phyloP scores from a whole-genome alignment of 2,888 invertebrate species.

The Dolomedes plantarius region DNA sequence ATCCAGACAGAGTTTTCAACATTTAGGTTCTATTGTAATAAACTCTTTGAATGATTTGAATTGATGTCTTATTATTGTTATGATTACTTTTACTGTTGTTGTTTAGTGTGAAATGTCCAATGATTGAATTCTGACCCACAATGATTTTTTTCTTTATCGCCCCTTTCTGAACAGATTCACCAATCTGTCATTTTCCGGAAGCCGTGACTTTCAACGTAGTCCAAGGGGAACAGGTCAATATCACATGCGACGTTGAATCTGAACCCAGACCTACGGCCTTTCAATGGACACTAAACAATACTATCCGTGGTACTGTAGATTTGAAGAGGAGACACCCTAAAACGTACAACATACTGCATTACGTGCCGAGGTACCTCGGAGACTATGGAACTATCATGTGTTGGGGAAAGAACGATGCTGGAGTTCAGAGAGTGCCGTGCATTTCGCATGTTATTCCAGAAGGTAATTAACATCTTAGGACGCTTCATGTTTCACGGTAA shows the following conservation, averaged over 20 bases:
- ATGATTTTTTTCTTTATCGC: too few relatives aligned
- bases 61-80: too few relatives aligned
- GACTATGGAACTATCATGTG: slow-evolving; percentile 63
- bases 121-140: too few relatives aligned
- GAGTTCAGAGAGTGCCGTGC: slow-evolving; percentile 56
- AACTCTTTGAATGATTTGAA: too few relatives aligned
- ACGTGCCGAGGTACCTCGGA: slow-evolving; percentile 48
- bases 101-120: too few relatives aligned
- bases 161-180: slow-evolving; percentile 42
- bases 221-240: slow-evolving; percentile 53
- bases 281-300: slow-evolving; percentile 64
- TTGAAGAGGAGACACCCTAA: slow-evolving; percentile 41
- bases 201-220: slow-evolving; percentile 26
- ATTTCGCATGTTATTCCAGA: slow-evolving; percentile 52
- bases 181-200: slow-evolving; percentile 41
- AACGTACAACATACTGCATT: slow-evolving; percentile 34
- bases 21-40: too few relatives aligned
- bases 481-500: too few relatives aligned
- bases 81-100: too few relatives aligned
- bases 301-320: slow-evolving; percentile 36
- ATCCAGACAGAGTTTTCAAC: too few relatives aligned
- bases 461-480: slow-evolving; percentile 33
- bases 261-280: slow-evolving; percentile 50
- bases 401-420: slow-evolving; percentile 63
- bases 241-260: slow-evolving; percentile 57